A percentile compares a stretch with the other conserved stretches of the same genome.
phyloP scores from a whole-genome alignment of 2,797 vertebrate genomes.

The Platyrinchus mystaceus region DNA sequence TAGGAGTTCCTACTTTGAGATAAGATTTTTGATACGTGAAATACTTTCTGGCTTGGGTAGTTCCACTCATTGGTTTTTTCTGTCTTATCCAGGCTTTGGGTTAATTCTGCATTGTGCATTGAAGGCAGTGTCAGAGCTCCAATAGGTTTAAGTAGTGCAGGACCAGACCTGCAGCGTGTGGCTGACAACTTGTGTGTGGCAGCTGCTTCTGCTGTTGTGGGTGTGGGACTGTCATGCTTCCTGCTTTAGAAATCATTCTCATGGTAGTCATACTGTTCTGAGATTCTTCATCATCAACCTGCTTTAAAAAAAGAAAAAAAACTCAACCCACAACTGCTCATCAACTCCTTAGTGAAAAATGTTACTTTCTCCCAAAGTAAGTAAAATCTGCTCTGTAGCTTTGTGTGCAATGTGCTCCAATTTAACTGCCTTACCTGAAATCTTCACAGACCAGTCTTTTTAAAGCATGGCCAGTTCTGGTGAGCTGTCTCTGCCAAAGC shows the following conservation, averaged over 20 bases:
- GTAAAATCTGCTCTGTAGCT: background rate
- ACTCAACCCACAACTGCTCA: constrained; percentile 40
- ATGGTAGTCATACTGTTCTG: constrained; percentile 60
- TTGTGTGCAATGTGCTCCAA: background rate
- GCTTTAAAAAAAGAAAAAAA: constrained; percentile 60
- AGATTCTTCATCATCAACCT: constrained; percentile 40
- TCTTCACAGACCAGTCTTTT: background rate
- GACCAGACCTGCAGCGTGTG: background rate
- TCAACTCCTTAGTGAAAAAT: background rate
- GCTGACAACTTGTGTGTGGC: constrained; percentile 49
- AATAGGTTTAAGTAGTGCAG: background rate
- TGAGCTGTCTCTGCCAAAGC: background rate
- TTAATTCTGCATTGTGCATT: background rate
- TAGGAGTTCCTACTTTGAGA: background rate
- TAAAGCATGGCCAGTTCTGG: background rate
- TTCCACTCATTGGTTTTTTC: background rate
- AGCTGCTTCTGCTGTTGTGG: constrained; percentile 60
- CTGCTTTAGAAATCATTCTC: constrained; percentile 61
- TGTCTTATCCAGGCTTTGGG: background rate
- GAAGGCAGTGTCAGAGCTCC: background rate
- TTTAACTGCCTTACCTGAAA: background rate
- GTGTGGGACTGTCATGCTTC: constrained; percentile 60
- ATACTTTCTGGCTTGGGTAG: background rate
- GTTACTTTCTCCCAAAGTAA: background rate
- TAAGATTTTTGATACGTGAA: background rate